Base-by-base conservation (phyloP, 2,888 invertebrate species). In the Drosophila ustulata region DNA sequence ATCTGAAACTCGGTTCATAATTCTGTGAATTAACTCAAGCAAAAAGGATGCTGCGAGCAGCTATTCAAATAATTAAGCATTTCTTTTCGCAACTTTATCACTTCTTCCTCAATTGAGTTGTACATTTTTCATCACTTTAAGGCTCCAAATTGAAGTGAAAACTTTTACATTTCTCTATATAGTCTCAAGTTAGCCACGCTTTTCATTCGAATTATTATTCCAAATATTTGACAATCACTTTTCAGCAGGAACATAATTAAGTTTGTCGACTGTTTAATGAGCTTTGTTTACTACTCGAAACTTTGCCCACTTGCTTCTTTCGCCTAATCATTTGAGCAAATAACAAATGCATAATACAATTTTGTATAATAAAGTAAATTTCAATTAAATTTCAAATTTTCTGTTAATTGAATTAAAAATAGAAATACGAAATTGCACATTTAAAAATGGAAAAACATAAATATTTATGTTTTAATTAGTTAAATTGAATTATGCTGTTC, bases 21-120 rank as follows among this genome's bases (percentile, higher is more conserved):
- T 75, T 55, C 49, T 56, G 56, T 7, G 46, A 55, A 62, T 56
- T 63, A 57, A 63, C 32, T 47, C 41, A 13, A 56, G 46, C 62
- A 62, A 53, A 53, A 53, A 37, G 58, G 57, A 34, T 59, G 49
- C 49, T 57, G 25, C 55, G 18, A 43, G 41, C 39, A 6, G 41
- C 56, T 57, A 49, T 57, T 49, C 47, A 58, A 37, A 58, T 49
- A 39, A 49, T 58, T 47, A 18, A 32, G 57, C 32, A 57, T 47
- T 57, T 47, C 34, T 25, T 13, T 43, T 45, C 32, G 23, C 25
- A 34, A 37, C 47, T 57, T 57, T 47, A 45, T 25, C 45, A 47
- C 47, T 57, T 57, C 32, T 32, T n/a, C 32, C 25, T 45, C 55
- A 32, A 45, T 32, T 56, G 18, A 7, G 39, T 55, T n/a, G 4